Evolutionary conservation across 2,888 invertebrate genomes (phyloP), one percentile per base, ranked within the genome.

Genomic region (Eupeodes latifasciatus): DNA sequence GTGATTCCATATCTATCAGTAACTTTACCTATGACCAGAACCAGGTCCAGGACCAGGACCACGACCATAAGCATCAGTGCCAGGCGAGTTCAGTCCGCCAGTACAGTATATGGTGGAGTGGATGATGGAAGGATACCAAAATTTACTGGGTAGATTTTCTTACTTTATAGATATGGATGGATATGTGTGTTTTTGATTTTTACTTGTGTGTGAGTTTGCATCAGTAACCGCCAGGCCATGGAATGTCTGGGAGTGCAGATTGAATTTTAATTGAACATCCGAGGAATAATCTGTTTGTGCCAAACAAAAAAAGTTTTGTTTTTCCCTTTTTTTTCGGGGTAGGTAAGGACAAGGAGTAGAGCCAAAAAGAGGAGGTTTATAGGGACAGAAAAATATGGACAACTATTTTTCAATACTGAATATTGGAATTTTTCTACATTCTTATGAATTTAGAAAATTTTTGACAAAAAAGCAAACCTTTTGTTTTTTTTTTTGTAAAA

Each of bases 191-290:
- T 12, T 77, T 12, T 47, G 57, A 19, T 36, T 44, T 11, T 64
- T 34, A 27, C 9, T 27, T 27, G 27, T 72, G 55, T 44, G 40
- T 59, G 79, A 67, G 62, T 49, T 69, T 27, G 66, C 27, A 27
- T 27, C 27, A 64, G 44, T 40, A 87, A 81, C 84, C 80, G 49
- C 72, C 55, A 77, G 40, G 27, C 27, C 27, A 27, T 27, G 79
- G 61, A 87, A 87, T 84, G 76, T 74, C 87, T 80, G 76, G 61
- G 40, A 83, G 77, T 87, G 80, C 76, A 87, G 87, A 83, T 83
- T 87, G 87, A 87, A 87, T 87, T 87, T 83, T 87, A 87, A 87
- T 87, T 87, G 87, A 83, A 87, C 83, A 80, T 87, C 83, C 83
- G 72, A 83, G 57, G 76, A 76, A 80, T 83, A 83, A 76, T 78